phyloP scores from a whole-genome alignment of 2,888 invertebrate genomes.

The Cabera pusaria region DNA sequence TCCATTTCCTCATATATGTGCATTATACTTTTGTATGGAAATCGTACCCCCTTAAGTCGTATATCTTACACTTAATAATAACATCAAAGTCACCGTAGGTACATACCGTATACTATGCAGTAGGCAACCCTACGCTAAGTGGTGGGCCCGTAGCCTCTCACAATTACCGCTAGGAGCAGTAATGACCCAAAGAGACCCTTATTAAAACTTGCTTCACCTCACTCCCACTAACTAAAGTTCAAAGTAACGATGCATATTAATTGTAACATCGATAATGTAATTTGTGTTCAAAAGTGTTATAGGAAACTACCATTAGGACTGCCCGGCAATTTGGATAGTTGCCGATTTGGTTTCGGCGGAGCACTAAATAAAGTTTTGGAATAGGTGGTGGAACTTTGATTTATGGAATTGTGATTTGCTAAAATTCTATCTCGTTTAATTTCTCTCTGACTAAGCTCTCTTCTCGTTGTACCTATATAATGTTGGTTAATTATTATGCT shows the following conservation, averaged over 20 bases:
- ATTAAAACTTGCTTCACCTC: slow-evolving; percentile 72
- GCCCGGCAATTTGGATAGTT: slow-evolving; percentile 25
- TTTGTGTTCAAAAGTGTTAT: slow-evolving; percentile 42
- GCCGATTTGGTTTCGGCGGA: slow-evolving; percentile 5
- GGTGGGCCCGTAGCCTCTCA: slow-evolving; percentile 56
- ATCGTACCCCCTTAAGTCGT: too few relatives aligned
- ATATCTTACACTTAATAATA: too few relatives aligned
- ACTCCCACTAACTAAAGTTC: slow-evolving; percentile 62
- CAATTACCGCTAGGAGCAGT: slow-evolving; percentile 70
- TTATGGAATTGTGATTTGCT: slow-evolving; percentile 5
- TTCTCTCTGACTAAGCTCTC: too few relatives aligned
- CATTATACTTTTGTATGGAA: too few relatives aligned
- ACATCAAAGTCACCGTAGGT: too few relatives aligned
- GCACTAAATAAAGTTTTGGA: slow-evolving; percentile 9
- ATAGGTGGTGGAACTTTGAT: slow-evolving; percentile 3
- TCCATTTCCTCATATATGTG: too few relatives aligned
- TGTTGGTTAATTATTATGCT: too few relatives aligned
- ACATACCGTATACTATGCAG: too few relatives aligned
- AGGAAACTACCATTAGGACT: slow-evolving; percentile 34
- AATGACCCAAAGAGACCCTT: slow-evolving; percentile 75
- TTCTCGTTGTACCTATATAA: too few relatives aligned
- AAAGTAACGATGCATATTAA: slow-evolving; percentile 73
- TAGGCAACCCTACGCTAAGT: slow-evolving; percentile 37
- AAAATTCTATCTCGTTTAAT: background rate
- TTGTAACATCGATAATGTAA: slow-evolving; percentile 62